These are phyloP conservation scores for Drosophila suzukii DNA, from an alignment of 1,140 invertebrate species.

Conservation along the genomic window DNA sequence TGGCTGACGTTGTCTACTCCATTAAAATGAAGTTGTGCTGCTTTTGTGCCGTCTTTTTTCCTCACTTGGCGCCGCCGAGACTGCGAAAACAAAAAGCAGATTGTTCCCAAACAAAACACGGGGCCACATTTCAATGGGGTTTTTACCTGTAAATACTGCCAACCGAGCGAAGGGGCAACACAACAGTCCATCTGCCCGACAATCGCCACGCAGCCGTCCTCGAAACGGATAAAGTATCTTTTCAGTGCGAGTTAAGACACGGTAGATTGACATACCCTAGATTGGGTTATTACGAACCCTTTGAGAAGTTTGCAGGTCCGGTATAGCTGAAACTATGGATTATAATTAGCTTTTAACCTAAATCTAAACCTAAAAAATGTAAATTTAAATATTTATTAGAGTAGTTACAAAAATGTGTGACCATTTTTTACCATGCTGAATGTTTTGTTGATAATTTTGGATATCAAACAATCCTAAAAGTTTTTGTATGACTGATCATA, in stretches of 20 bases:
- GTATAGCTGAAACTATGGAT: no score
- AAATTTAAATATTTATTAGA: no score
- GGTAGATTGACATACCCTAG: background rate
- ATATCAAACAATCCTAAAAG: no score
- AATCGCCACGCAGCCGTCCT: conserved; percentile 46
- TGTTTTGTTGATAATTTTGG: no score
- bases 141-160: conserved; percentile 74
- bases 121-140: conserved; percentile 74
- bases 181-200: conserved; percentile 26
- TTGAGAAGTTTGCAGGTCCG: no score
- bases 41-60: conserved; percentile 30
- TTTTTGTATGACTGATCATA: no score
- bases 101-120: conserved; percentile 79
- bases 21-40: conserved; percentile 65
- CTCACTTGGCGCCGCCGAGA: conserved; percentile 68
- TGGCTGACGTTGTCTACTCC: conserved; percentile 62
- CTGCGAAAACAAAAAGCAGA: conserved; percentile 80
- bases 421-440: no score
- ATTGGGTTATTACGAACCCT: background rate
- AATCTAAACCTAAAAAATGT: no score
- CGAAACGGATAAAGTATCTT: conserved; percentile 64
- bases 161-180: conserved; percentile 39
- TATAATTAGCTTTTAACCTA: no score
- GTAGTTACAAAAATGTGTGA: no score
- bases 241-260: conserved; percentile 27